Conservation (phyloP, 2,797 vertebrate species). For the Morelia viridis region DNA sequence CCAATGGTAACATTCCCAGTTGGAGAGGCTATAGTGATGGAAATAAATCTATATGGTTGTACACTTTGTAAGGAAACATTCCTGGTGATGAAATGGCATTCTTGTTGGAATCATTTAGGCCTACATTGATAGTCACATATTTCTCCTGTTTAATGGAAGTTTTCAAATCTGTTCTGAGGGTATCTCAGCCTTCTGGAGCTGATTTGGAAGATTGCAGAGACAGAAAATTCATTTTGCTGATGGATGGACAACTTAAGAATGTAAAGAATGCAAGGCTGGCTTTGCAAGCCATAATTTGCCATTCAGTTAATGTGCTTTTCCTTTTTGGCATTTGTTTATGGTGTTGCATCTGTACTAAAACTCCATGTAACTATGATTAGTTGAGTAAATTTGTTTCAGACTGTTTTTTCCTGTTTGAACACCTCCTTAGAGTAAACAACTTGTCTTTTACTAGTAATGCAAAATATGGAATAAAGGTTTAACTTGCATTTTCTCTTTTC, state of each 20-base stretch:
- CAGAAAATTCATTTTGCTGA: not conserved
- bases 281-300: not conserved
- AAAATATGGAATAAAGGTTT: not conserved
- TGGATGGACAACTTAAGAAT: not conserved
- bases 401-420: not conserved
- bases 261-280: not conserved
- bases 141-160: not conserved
- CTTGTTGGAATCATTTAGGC: not conserved
- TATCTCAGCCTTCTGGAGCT: not conserved
- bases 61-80: not conserved
- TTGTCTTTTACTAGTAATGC: not conserved
- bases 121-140: not conserved
- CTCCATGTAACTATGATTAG: not conserved
- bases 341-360: not conserved
- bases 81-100: not conserved
- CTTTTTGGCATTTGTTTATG: not conserved
- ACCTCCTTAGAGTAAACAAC: not conserved
- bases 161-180: not conserved
- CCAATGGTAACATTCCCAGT: not conserved
- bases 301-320: not conserved
- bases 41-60: too few species aligned
- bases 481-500: constrained; percentile 8
- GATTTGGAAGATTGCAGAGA: not conserved
- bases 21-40: not conserved
- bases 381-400: not conserved